Evolutionary conservation across 2,888 invertebrate genomes (phyloP).

Genomic region (Lingula anatina): DNA sequence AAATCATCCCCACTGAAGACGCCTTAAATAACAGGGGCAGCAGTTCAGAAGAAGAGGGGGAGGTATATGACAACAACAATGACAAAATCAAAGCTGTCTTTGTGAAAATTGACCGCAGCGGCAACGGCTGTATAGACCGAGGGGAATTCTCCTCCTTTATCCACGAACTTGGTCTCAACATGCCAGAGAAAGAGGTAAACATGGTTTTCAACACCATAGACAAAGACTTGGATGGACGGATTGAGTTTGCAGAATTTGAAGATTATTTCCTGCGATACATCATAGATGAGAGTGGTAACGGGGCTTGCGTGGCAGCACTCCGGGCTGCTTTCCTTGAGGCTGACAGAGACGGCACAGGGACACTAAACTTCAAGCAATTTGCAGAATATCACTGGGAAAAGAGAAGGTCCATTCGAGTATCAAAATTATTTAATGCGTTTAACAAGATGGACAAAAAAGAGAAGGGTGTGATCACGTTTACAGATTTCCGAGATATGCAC

Average conservation of each 20-base stretch:
- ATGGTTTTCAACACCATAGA: constrained; percentile 11
- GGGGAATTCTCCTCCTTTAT: constrained; percentile 13
- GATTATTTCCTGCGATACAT: constrained; percentile 12
- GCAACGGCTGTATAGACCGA: constrained; percentile 15
- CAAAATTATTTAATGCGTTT: constrained; percentile 10
- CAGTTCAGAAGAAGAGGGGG: neutral
- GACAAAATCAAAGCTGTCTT: constrained; percentile 15
- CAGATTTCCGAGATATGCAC: constrained; percentile 9
- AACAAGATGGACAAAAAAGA: constrained; percentile 7
- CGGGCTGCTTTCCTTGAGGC: constrained; percentile 14
- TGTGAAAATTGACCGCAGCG: constrained; percentile 13
- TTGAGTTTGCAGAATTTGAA: constrained; percentile 13
- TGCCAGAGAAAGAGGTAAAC: constrained; percentile 9
- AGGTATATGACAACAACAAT: constrained; percentile 6
- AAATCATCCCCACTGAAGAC: too few relatives aligned
- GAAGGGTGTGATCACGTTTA: constrained; percentile 9
- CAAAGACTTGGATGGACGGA: constrained; percentile 4
- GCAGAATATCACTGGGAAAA: constrained; percentile 13
- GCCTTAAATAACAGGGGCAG: too few relatives aligned
- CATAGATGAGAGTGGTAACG: constrained; percentile 7
- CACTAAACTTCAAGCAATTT: constrained; percentile 15
- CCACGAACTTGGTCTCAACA: constrained; percentile 10
- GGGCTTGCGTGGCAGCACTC: constrained; percentile 6
- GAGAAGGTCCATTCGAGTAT: constrained; percentile 5
- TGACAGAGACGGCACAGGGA: constrained; percentile 14